Conservation (phyloP, 2,797 vertebrate species). For the Limnodromus scolopaceus region DNA sequence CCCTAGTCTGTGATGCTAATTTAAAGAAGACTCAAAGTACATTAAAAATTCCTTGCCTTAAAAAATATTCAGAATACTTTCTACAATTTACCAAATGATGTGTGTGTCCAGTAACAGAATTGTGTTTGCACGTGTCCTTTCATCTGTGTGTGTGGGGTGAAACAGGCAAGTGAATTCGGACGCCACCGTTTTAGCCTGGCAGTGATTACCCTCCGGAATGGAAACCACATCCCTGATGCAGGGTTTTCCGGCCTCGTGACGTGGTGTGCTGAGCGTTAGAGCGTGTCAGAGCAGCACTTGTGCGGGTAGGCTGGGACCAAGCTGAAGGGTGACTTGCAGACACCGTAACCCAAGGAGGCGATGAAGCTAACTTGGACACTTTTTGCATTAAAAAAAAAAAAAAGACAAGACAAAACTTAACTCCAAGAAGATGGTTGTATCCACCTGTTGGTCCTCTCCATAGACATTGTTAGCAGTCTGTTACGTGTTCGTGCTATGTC, state of each 20-base stretch:
- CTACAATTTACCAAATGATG: background rate
- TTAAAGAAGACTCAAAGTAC: background rate
- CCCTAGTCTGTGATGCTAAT: background rate
- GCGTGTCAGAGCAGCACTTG: background rate
- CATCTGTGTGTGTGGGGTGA: background rate
- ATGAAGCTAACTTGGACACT: background rate
- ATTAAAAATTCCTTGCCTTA: background rate
- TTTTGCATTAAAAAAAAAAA: background rate
- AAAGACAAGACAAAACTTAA: background rate
- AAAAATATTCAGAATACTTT: background rate
- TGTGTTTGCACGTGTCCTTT: background rate
- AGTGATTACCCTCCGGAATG: background rate
- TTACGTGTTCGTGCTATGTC: background rate
- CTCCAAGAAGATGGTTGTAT: background rate
- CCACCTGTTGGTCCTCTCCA: background rate
- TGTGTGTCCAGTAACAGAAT: background rate
- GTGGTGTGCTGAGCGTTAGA: background rate
- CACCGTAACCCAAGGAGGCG: background rate
- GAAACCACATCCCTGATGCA: background rate
- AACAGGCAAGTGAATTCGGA: background rate
- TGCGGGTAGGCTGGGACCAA: background rate
- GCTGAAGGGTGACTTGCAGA: background rate
- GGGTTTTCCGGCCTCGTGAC: rapidly evolving
- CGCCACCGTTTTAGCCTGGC: background rate
- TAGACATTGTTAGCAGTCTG: background rate